phyloP scores from a whole-genome alignment of 2,888 invertebrate species.

The Thalpophila matura region DNA sequence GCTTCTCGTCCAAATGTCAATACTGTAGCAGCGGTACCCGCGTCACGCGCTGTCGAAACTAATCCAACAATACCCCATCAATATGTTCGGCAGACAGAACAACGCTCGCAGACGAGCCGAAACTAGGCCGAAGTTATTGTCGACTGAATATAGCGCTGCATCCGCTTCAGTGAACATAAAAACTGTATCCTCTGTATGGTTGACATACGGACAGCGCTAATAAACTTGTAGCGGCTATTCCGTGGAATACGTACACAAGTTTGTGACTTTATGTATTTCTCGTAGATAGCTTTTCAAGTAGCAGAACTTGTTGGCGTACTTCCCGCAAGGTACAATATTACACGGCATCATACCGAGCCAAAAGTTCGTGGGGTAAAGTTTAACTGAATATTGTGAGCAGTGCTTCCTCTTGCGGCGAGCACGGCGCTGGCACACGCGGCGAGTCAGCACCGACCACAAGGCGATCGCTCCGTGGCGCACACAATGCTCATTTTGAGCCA shows the following conservation, averaged over 20 bases:
- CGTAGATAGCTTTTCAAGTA: conserved; percentile 11
- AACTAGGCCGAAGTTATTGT: conserved; percentile 11
- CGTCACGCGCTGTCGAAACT: conserved; percentile 1
- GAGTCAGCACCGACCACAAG: no score
- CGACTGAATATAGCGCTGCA: conserved; percentile 22
- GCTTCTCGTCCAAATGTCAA: not conserved
- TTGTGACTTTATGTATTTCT: conserved; percentile 6
- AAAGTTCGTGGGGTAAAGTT: no score
- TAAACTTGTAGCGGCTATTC: conserved; percentile 17
- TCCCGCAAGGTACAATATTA: not conserved
- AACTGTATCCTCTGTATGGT: not conserved
- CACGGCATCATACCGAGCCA: not conserved
- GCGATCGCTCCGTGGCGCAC: no score
- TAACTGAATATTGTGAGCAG: no score
- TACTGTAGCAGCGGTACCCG: not conserved
- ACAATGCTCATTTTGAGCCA: no score
- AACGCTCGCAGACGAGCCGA: not conserved
- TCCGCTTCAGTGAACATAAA: conserved; percentile 12
- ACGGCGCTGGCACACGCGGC: no score
- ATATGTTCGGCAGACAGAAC: conserved; percentile 7
- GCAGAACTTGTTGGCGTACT: not conserved
- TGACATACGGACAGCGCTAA: conserved; percentile 8
- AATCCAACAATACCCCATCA: not conserved
- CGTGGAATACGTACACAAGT: conserved; percentile 9
- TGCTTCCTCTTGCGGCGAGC: no score